Evolutionary conservation across 2,797 vertebrate genomes (phyloP).

Genomic region (Anisognathus igniventris): DNA sequence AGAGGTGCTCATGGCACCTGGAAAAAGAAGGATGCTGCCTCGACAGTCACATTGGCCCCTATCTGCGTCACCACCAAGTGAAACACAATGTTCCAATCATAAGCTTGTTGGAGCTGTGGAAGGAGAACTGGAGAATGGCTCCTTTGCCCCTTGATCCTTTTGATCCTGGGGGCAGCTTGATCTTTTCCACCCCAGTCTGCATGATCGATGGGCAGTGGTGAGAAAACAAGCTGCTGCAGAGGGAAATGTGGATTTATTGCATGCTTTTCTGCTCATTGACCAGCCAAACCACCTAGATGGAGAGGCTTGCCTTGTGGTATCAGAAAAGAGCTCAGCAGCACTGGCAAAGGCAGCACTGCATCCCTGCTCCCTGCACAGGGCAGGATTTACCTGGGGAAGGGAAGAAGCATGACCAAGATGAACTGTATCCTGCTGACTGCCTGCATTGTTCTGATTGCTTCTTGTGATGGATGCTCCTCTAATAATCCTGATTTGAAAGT

Average conservation of each 20-base stretch:
- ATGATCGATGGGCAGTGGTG: neutral
- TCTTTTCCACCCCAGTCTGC: accelerated
- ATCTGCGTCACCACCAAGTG: accelerated
- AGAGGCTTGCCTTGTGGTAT: neutral
- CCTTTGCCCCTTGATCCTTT: neutral
- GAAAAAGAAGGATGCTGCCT: neutral
- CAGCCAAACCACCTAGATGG: neutral
- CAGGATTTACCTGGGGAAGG: neutral
- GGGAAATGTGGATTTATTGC: neutral
- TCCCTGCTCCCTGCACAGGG: neutral
- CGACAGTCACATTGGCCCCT: accelerated
- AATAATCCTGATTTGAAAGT: neutral
- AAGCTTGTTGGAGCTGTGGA: neutral
- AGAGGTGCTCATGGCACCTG: neutral
- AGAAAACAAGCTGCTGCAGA: neutral
- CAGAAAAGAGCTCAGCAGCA: neutral
- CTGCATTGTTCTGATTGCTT: neutral
- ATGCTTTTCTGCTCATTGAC: neutral
- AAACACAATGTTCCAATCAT: neutral
- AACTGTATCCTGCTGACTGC: neutral
- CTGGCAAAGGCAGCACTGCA: neutral
- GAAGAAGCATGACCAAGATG: too few relatives aligned
- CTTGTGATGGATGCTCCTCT: neutral
- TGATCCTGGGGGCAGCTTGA: neutral
- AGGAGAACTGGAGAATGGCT: neutral